A percentile compares a stretch with the other conserved stretches of the same genome.
Evolutionary conservation across 2,113 vertebrate genomes (phyloP).

Genomic region (Ceratotherium simum): DNA sequence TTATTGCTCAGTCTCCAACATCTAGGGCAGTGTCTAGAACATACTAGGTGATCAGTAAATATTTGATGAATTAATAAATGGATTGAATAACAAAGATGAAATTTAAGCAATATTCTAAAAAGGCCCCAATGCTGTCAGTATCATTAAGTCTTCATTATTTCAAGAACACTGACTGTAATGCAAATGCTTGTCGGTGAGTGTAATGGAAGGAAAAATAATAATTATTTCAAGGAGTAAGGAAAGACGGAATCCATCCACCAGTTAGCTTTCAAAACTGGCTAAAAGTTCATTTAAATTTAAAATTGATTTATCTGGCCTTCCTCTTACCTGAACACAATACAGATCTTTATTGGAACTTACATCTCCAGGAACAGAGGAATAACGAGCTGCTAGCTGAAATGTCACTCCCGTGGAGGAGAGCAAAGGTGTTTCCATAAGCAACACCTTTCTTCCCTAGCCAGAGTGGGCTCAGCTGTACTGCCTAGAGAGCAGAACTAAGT

Average conservation of each 20-base stretch:
- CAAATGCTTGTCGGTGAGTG: background rate
- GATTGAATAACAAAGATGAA: background rate
- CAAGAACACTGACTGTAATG: background rate
- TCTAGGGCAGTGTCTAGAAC: background rate
- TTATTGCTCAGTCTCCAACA: background rate
- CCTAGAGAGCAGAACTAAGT: background rate
- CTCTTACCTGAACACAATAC: background rate
- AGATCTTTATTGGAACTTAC: slow-evolving; percentile 41
- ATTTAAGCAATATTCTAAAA: slow-evolving; percentile 14
- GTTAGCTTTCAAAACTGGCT: background rate
- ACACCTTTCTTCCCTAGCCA: background rate
- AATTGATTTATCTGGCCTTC: slow-evolving; percentile 41
- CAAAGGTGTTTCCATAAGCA: background rate
- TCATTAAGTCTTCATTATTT: slow-evolving; percentile 16
- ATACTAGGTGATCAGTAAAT: slow-evolving; percentile 52
- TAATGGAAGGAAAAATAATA: background rate
- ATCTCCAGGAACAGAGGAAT: background rate
- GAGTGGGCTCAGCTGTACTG: background rate
- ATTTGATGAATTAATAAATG: slow-evolving; percentile 7
- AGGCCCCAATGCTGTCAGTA: background rate
- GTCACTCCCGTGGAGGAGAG: background rate
- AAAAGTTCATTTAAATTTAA: background rate
- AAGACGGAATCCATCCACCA: background rate
- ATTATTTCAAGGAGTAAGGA: background rate
- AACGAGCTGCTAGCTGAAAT: background rate